Base-by-base conservation (phyloP, 2,113 vertebrate genomes). In the Gymnobelideus leadbeateri region DNA sequence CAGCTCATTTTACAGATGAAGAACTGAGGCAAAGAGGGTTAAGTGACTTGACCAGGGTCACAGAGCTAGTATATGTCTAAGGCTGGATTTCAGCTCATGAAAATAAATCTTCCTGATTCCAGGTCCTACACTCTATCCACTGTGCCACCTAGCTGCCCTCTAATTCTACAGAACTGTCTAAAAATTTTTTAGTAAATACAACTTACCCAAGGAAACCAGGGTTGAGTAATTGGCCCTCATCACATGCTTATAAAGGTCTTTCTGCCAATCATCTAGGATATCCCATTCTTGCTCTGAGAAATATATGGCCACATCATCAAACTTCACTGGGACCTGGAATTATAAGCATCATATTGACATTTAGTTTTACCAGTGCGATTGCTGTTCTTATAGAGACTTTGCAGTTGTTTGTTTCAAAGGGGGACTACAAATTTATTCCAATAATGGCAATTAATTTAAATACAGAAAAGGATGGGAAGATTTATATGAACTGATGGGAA, bases 291-390 rank as follows among this genome's bases (percentile, higher is more conserved):
- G 93, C 43, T 94, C 91, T 43, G 89, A 91, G 91, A 97, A 96
- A 89, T 95, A 95, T 26, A 97, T 92, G n/a, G 96, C 91, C 54
- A 96, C 91, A 16, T 96, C 93, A 84, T 96, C 96, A 95, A 97
- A 96, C n/a, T 91, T 89, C 92, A 94, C 5, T 14, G 51, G 93
- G 21, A 95, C 54, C 95, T 96, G 68, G 54, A 96, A 95, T 91
- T 90, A 97, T 55, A 95, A 95, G 53, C 5, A 25, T 49, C 2
- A 91, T 11, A 94, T 19, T n/a, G 61, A 68, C 21, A 51, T 28
- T 26, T 23, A 55, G n/a, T 51, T 90, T 91, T 50, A 89, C 46
- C 57, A 51, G 31, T 23, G 57, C 26, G 91, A 50, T n/a, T 90
- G 89, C 68, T 51, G 37, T 57, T 77, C 91, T 77, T 57, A 37